Conservation (phyloP, 2,888 invertebrate species). For the Dolichomitus sp. region DNA sequence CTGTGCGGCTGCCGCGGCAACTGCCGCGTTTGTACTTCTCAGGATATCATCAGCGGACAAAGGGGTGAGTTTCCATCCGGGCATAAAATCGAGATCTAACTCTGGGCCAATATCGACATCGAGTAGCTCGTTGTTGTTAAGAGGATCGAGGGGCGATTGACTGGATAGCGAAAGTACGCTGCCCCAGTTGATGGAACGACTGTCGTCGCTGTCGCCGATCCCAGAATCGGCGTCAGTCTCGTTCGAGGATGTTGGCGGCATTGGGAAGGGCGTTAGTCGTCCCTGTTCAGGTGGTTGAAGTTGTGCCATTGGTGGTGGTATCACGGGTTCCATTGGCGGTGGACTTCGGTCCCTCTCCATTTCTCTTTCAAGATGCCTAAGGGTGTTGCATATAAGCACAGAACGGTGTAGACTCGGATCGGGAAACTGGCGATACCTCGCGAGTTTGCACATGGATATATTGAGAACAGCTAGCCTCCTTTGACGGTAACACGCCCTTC, state of each 20-base stretch:
- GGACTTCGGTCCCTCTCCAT: constrained; percentile 91
- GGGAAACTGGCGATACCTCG: constrained; percentile 94
- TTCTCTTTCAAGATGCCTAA: constrained; percentile 95
- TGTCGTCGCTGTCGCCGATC: constrained; percentile 90
- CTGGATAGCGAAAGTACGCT: constrained; percentile 95
- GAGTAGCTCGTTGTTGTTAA: constrained; percentile 93
- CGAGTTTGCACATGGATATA: constrained; percentile 96
- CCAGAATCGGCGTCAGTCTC: constrained; percentile 92
- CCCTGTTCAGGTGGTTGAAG: constrained; percentile 85
- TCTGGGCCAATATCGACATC: constrained; percentile 88
- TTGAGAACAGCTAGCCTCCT: constrained; percentile 96
- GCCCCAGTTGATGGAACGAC: constrained; percentile 96
- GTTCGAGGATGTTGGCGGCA: constrained; percentile 87
- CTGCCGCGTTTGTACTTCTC: constrained; percentile 81
- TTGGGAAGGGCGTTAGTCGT: constrained; percentile 85
- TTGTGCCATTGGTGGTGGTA: constrained; percentile 85
- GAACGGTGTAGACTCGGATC: constrained; percentile 96
- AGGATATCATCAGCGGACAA: constrained; percentile 87
- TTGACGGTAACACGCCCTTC: constrained; percentile 94
- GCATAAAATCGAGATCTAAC: constrained; percentile 89
- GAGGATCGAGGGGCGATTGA: constrained; percentile 94
- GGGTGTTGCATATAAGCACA: constrained; percentile 97
- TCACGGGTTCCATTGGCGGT: constrained; percentile 83
- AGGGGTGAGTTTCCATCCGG: constrained; percentile 88
- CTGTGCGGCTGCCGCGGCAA: constrained; percentile 71